phyloP scores from a whole-genome alignment of 2,797 vertebrate species.

The Lagorchestes hirsutus region DNA sequence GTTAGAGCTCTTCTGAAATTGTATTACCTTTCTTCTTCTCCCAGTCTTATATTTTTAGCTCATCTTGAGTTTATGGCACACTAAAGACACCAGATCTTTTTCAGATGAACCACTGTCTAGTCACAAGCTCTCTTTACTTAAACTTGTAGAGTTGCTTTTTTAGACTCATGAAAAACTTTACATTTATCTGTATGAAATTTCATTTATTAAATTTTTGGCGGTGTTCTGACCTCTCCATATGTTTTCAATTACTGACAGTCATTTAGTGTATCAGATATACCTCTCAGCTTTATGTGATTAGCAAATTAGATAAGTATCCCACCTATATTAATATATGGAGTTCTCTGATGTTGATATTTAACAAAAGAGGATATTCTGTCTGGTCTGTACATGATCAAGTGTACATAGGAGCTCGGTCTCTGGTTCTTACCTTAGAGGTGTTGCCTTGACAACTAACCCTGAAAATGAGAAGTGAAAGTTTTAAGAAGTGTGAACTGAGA shows the following conservation, averaged over 20 bases:
- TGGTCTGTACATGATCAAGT: constrained; percentile 21
- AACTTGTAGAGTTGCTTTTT: neutral
- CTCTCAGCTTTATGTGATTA: neutral
- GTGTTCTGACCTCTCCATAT: neutral
- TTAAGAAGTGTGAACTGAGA: neutral
- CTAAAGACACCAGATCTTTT: neutral
- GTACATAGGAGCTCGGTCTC: constrained; percentile 26
- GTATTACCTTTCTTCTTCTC: neutral
- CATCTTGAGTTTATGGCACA: neutral
- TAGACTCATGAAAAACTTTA: neutral
- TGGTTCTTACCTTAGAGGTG: constrained; percentile 25
- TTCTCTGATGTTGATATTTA: neutral
- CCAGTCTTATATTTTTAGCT: neutral
- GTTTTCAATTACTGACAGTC: neutral
- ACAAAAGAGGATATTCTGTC: neutral
- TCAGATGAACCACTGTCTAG: neutral
- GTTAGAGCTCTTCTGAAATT: neutral
- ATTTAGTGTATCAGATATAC: neutral
- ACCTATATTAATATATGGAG: neutral
- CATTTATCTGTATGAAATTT: neutral
- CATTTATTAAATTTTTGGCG: neutral
- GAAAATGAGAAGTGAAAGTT: constrained; percentile 31
- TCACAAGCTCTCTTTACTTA: neutral
- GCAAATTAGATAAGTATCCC: neutral
- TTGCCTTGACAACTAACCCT: constrained; percentile 63